Evolutionary conservation across 2,888 invertebrate species (phyloP).

Genomic region (Apamea epomidion): DNA sequence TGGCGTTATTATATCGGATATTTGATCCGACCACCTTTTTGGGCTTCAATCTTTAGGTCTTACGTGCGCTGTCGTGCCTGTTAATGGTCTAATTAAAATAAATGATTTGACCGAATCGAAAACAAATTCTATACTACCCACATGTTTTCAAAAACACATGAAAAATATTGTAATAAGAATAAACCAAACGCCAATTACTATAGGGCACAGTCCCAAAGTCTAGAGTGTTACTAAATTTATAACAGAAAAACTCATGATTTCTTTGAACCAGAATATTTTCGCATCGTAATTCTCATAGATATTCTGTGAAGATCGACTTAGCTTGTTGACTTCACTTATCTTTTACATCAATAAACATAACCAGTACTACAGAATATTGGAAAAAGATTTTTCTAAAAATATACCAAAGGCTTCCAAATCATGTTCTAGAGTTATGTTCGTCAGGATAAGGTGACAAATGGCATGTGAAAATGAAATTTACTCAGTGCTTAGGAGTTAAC

Average conservation of each 20-base stretch:
- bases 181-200: not conserved
- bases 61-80: not conserved
- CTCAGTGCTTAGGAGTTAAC: conserved; percentile 40
- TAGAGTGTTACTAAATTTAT: not conserved
- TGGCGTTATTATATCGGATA: not conserved
- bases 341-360: conserved; percentile 28
- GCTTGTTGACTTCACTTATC: conserved; percentile 26
- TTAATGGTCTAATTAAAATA: not conserved
- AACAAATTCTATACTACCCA: not conserved
- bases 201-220: not conserved
- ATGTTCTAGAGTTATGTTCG: conserved; percentile 14
- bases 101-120: not conserved
- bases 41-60: not conserved
- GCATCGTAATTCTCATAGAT: conserved; percentile 12
- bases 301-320: conserved; percentile 1
- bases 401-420: conserved; percentile 13
- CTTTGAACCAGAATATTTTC: conserved; percentile 7
- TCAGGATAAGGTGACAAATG: conserved; percentile 45
- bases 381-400: conserved; percentile 44
- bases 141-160: not conserved
- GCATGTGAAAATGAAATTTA: conserved; percentile 48
- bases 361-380: conserved; percentile 32
- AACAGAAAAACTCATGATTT: not conserved
- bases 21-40: not conserved
- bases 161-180: not conserved